Evolutionary conservation across 2,797 vertebrate genomes (phyloP), one percentile per base, ranked within the genome.

Genomic region (Sebastes diaconus): DNA sequence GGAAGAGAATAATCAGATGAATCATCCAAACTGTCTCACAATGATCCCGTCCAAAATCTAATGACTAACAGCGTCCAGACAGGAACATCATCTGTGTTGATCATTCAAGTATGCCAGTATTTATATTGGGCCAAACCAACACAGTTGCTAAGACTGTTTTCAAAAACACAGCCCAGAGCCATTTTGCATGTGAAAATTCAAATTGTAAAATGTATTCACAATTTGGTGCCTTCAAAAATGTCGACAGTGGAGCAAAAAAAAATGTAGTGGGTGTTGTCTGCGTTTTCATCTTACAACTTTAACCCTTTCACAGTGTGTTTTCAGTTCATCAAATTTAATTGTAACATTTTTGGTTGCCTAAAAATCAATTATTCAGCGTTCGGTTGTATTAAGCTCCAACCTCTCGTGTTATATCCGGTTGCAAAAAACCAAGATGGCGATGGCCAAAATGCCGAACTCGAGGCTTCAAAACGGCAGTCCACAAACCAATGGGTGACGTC

Each of bases 361-460:
- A 50, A 50, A 20, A 50, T 50, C 16, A 20, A 50, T 20, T 18
- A 50, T 50, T 50, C 46, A 50, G 16, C 0, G 8, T 50, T 50
- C 7, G 8, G 16, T 50, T 50, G 46, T 50, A 20, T 4, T 20
- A 0, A 50, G 3, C 46, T 8, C 46, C 46, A 50, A 0, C 46
- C 18, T 46, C 42, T 20, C 7, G 7, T 50, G 46, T 50, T 0
- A 50, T 0, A 0, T 50, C 46, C 0, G 18, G 46, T 50, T 50
- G 46, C 46, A 50, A 50, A 50, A 0, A 18, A 50, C 0, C 18
- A 50, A 20, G 46, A 50, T 20, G 46, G 46, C 0, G 2, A 50
- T 0, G 7, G 46, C 46, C 46, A 50, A 50, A 50, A 46, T 46
- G 0, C 42, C 1, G 16, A 46, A 46, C 0, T 46, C 16, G 0